These are phyloP conservation scores for Amblyopsis hoosieri DNA, from an alignment of 2,797 vertebrate species.

Conservation along the genomic window DNA sequence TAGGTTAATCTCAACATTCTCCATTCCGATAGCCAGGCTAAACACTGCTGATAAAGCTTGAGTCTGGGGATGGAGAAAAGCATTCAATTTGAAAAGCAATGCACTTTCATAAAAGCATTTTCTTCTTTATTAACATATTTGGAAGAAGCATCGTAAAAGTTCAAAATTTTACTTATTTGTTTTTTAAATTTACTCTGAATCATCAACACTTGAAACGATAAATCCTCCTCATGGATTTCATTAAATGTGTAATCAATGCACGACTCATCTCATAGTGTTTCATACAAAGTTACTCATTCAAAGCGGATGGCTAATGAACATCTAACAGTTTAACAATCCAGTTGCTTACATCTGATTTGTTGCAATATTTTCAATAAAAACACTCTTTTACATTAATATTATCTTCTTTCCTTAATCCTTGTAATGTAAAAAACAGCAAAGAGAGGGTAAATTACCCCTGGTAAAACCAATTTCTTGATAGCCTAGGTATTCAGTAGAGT, in stretches of 20 bases:
- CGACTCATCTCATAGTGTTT: conserved; percentile 50
- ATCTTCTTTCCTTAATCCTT: conserved; percentile 13
- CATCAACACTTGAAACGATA: conserved; percentile 45
- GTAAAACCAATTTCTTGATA: conserved; percentile 12
- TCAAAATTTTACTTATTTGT: conserved; percentile 59
- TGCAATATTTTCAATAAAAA: not conserved
- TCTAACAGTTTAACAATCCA: conserved; percentile 34
- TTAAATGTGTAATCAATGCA: conserved; percentile 62
- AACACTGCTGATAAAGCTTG: conserved; percentile 87
- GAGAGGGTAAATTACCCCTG: not conserved
- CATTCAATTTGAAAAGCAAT: conserved; percentile 75
- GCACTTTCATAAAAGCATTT: conserved; percentile 69
- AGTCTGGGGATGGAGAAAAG: conserved; percentile 76
- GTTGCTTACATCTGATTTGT: conserved; percentile 18
- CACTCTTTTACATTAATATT: no score
- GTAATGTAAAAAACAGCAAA: conserved; percentile 15
- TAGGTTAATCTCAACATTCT: conserved; percentile 86
- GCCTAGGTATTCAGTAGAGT: conserved; percentile 2
- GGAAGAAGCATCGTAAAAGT: conserved; percentile 46
- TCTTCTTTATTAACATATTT: conserved; percentile 64
- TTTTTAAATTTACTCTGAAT: conserved; percentile 45
- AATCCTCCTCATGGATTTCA: conserved; percentile 45
- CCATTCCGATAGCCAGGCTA: conserved; percentile 79
- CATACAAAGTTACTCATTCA: conserved; percentile 38
- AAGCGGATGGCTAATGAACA: conserved; percentile 50